Evolutionary conservation across 2,797 vertebrate genomes (phyloP), one percentile per base, ranked within the genome.

Genomic region (Dryobates pubescens): DNA sequence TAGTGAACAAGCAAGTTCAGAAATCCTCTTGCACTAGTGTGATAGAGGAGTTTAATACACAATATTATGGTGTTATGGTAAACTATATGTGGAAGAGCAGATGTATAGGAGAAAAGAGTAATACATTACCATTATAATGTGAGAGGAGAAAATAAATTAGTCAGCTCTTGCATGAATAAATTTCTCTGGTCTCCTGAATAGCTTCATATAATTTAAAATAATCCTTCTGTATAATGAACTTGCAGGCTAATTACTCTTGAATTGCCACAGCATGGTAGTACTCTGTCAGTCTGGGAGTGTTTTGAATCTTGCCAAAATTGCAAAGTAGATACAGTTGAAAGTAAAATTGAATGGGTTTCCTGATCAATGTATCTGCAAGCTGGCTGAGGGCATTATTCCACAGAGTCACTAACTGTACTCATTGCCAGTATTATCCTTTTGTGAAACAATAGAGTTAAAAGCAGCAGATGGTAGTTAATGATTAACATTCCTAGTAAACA

Each of bases 401-500:
- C 23, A 38, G 36, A 81, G 47, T 17, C 43, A 38, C 8, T 73
- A 68, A 68, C 71, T 73, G 27, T 38, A 68, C 58, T 76, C 65
- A 34, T 62, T 87, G 19, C 59, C 89, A 73, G 34, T 51, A 88
- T 83, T 91, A 91, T 75, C 43, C 72, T 77, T 75, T 76, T 75
- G 72, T 54, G 53, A 90, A 92, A 87, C 75, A 82, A 84, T 72
- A 6, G 63, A 80, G 62, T 76, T 94, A 47, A 80, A 94, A 95
- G 68, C n/a, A 70, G 82, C 82, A 92, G 86, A 73, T 94, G 87
- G 65, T 72, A 89, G 92, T 86, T 82, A 88, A 83, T 90, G 85
- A 93, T 94, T 93, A 95, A 84, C 61, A 58, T 95, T 80, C 30
- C 57, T 73, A 69, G 63, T 83, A 95, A 96, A 95, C 85, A 94